Conservation (phyloP, 1,140 invertebrate species). For the Daktulosphaira vitifoliae region DNA sequence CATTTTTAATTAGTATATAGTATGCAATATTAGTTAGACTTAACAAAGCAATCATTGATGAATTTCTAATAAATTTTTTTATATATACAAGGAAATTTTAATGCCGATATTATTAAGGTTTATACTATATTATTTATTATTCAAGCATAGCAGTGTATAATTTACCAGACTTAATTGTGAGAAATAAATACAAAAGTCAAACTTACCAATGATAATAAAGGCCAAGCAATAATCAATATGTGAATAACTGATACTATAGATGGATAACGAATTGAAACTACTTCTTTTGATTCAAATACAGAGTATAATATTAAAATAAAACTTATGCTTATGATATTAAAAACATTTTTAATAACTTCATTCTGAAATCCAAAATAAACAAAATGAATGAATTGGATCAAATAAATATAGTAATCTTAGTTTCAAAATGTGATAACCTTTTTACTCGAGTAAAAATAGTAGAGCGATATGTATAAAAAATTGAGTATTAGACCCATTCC, state of each 20-base stretch:
- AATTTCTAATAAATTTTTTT: no score
- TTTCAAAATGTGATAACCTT: neutral
- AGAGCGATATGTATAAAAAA: neutral
- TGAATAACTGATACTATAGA: conserved; percentile 2
- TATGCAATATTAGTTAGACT: no score
- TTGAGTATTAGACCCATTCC: conserved; percentile 2
- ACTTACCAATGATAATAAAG: conserved; percentile 9
- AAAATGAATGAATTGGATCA: neutral
- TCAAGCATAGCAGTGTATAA: no score
- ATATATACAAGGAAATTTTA: no score
- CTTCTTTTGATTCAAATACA: conserved; percentile 5
- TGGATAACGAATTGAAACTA: neutral
- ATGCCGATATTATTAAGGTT: no score
- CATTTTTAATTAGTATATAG: no score
- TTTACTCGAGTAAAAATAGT: conserved; percentile 14
- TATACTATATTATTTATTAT: no score
- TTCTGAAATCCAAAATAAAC: neutral
- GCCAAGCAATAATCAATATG: conserved; percentile 4
- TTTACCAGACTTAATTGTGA: no score
- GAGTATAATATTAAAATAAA: neutral
- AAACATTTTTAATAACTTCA: neutral
- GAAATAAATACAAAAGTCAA: no score
- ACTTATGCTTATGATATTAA: neutral
- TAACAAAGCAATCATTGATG: no score
- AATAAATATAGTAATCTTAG: neutral